These are phyloP conservation scores for Aurelia aurita complex sp. Pacific DNA, from an alignment of 30 jellyfish, hydroid and myxozoan genomes.

Conservation along the genomic window DNA sequence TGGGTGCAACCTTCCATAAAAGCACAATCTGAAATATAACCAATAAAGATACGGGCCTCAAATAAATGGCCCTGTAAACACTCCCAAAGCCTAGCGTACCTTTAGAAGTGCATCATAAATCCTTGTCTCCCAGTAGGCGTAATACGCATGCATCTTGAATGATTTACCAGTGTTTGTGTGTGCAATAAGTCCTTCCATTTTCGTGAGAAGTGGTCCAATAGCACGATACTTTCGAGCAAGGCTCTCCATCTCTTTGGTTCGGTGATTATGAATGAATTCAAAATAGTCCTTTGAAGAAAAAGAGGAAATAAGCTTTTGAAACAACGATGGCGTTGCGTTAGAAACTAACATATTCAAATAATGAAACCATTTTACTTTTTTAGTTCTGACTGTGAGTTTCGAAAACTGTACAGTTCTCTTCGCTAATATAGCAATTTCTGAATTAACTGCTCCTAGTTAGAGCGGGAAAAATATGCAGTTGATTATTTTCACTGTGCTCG, in stretches of 20 bases:
- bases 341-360: no score
- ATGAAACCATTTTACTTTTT: no score
- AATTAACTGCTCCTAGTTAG: no score
- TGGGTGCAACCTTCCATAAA: not conserved
- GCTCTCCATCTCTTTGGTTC: constrained; percentile 85
- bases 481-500: no score
- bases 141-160: constrained; percentile 76
- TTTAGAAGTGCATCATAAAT: constrained; percentile 84
- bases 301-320: not conserved
- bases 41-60: not conserved
- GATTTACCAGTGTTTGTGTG: constrained; percentile 97
- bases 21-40: not conserved
- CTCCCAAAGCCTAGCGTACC: constrained; percentile 43
- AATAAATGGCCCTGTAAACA: not conserved
- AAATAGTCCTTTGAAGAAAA: constrained; percentile 76
- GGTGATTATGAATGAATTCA: constrained; percentile 80
- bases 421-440: no score
- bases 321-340: no score
- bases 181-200: constrained; percentile 95
- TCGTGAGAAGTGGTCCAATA: constrained; percentile 95
- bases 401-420: no score
- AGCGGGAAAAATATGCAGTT: no score
- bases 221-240: constrained; percentile 96
- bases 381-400: no score
- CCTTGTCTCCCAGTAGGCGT: constrained; percentile 89